phyloP scores from a whole-genome alignment of 2,113 vertebrate genomes.

The Regulus satrapa region DNA sequence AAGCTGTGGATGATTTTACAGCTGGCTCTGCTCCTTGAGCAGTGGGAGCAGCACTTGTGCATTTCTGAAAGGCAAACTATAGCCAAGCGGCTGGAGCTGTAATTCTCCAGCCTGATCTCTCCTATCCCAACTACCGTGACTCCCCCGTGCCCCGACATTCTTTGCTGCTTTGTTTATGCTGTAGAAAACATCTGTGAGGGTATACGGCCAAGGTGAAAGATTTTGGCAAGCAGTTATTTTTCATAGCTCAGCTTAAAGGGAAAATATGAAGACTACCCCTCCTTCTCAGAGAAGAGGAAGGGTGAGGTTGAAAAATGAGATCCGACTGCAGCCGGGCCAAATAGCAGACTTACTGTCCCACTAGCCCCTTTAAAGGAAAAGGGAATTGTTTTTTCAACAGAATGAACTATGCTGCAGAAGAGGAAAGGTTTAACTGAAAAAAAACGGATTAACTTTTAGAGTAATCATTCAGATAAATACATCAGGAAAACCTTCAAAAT shows the following conservation, averaged over 20 bases:
- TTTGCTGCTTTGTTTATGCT: slow-evolving; percentile 73
- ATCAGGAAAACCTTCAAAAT: background rate
- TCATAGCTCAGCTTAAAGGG: slow-evolving; percentile 67
- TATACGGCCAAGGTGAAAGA: slow-evolving; percentile 69
- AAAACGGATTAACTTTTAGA: background rate
- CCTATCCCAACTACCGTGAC: background rate
- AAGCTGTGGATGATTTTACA: slow-evolving; percentile 26
- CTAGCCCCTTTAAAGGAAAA: slow-evolving; percentile 55
- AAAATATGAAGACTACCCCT: slow-evolving; percentile 60
- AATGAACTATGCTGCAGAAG: slow-evolving; percentile 17
- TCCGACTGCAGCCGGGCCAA: slow-evolving; percentile 58
- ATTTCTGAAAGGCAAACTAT: background rate
- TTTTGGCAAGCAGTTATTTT: slow-evolving; percentile 69
- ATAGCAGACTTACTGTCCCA: slow-evolving; percentile 51
- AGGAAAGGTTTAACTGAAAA: background rate
- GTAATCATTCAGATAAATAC: background rate
- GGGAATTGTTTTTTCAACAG: slow-evolving; percentile 53
- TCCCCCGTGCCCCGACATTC: slow-evolving; percentile 48
- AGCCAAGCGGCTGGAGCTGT: slow-evolving; percentile 26
- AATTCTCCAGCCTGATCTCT: slow-evolving; percentile 27
- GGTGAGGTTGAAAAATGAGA: slow-evolving; percentile 57
- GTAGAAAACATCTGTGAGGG: slow-evolving; percentile 71
- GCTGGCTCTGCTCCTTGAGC: slow-evolving; percentile 30
- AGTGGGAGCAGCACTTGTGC: background rate
- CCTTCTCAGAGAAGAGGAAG: slow-evolving; percentile 40